Evolutionary conservation across 1,140 invertebrate species (phyloP).

Genomic region (Antheraea mylitta): DNA sequence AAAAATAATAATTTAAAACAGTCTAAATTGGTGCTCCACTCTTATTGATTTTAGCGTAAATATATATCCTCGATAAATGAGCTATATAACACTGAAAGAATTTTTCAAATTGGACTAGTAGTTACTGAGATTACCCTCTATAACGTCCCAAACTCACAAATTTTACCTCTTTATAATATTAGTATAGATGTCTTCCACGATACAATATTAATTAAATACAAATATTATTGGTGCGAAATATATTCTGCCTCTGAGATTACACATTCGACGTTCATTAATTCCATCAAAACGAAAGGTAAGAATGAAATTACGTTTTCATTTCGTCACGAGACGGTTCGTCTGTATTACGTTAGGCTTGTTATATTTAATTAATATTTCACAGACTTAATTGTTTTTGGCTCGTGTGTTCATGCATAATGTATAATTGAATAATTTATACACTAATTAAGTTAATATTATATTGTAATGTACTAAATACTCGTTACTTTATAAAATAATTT

Average conservation of each 20-base stretch:
- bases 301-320: constrained; percentile 5
- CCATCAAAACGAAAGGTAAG: constrained; percentile 1
- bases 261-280: constrained; percentile 3
- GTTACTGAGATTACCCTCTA: no score
- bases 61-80: no score
- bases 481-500: no score
- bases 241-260: background rate
- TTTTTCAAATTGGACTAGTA: no score
- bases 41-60: no score
- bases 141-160: no score
- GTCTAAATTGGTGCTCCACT: no score
- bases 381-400: background rate
- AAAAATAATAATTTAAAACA: no score
- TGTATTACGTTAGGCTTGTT: constrained; percentile 1
- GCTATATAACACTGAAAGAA: no score
- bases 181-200: no score
- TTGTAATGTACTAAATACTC: no score
- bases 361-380: constrained; percentile 5
- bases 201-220: background rate
- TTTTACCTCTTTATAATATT: no score
- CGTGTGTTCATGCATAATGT: background rate
- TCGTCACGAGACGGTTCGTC: background rate
- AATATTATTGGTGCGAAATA: background rate
- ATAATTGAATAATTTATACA: background rate
- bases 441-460: background rate